phyloP scores from a whole-genome alignment of 2,113 vertebrate species.

The Caranx ignobilis region DNA sequence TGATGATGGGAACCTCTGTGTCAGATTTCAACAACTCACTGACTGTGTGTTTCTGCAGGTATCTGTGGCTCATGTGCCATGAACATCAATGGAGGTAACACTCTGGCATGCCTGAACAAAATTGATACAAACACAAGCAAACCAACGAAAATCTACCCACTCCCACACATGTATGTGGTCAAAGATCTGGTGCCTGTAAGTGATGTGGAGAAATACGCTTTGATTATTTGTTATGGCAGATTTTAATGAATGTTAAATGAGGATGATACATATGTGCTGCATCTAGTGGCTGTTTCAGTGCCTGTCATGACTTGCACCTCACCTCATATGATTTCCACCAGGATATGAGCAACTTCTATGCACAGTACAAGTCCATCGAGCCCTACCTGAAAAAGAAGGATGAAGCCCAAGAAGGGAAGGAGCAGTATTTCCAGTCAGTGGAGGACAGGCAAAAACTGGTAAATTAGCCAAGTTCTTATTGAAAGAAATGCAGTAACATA shows the following conservation, averaged over 20 bases:
- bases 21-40: background rate
- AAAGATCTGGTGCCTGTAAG: slow-evolving; percentile 98
- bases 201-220: slow-evolving; percentile 19
- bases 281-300: background rate
- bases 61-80: slow-evolving; percentile 98
- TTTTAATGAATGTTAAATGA: background rate
- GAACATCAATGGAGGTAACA: slow-evolving; percentile 97
- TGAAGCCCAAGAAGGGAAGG: slow-evolving; percentile 87
- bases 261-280: background rate
- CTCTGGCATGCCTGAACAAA: slow-evolving; percentile 90
- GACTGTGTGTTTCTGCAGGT: slow-evolving; percentile 78
- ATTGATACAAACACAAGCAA: slow-evolving; percentile 89
- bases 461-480: background rate
- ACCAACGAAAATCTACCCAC: slow-evolving; percentile 93
- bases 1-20: background rate
- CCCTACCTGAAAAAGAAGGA: slow-evolving; percentile 96
- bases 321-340: slow-evolving; percentile 56
- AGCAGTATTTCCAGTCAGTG: slow-evolving; percentile 93
- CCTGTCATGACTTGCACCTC: background rate
- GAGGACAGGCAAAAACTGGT: slow-evolving; percentile 96
- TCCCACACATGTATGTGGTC: slow-evolving; percentile 92
- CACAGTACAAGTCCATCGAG: slow-evolving; percentile 96
- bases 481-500: background rate
- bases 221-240: background rate
- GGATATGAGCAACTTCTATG: slow-evolving; percentile 97